Evolutionary conservation across 2,797 vertebrate genomes (phyloP), one percentile per base, ranked within the genome.

Genomic region (Steatocranus sp.): DNA sequence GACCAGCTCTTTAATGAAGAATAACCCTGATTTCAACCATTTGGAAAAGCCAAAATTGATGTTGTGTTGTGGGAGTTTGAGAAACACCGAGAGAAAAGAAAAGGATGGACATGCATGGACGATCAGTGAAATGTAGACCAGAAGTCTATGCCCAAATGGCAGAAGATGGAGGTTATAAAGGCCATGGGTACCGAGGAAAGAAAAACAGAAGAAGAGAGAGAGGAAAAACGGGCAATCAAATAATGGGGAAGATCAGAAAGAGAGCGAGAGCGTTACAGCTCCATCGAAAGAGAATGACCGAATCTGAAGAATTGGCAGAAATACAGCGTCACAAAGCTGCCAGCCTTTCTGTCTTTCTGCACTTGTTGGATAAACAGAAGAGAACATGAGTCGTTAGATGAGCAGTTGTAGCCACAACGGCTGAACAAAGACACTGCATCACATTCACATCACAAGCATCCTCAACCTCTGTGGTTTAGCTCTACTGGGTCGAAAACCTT

Each of bases 21-120:
- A 54, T 74, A 84, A 91, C 76, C 82, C 80, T 23, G 80, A 86
- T 78, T 84, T 61, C 36, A 80, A 80, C 30, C 41, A 9, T 48
- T 48, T 73, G 3, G 17, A 73, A 48, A 73, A 73, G 25, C 41
- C 18, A n/a, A 80, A 79, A 75, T 73, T 75, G 32, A 61, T n/a
- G 18, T 36, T 8, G 27, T 18, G 20, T 48, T 48, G 36, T 76
- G 30, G 56, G 63, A 4, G 61, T 83, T 75, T 41, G 43, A 54
- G 36, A 75, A 34, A 58, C 48, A 79, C 7, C 3, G 32, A 80
- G 17, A 46, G 14, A 61, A 18, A 48, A 27, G 34, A 63, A 20
- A 20, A 53, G 49, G 70, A 81, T 48, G 46, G 86, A 82, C 48
- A 56, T 15, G 18, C 38, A 46, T 0, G 0, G 10, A 70, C 0